These are phyloP conservation scores for Daboia siamensis DNA, from an alignment of 2,113 vertebrate genomes.

Conservation along the genomic window DNA sequence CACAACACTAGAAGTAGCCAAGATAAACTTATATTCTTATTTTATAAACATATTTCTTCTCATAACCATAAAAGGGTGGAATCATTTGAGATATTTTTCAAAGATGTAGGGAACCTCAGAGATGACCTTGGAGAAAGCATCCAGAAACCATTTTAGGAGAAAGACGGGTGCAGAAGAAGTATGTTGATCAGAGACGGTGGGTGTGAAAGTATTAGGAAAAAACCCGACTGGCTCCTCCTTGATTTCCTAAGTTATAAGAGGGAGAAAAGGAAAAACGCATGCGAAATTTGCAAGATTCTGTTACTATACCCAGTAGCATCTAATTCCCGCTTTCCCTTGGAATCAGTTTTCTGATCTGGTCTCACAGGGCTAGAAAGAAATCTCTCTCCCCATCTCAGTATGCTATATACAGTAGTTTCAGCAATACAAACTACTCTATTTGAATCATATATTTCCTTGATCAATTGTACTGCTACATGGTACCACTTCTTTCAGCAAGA, in stretches of 20 bases:
- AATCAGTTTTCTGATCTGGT: neutral
- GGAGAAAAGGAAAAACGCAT: neutral
- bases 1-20: neutral
- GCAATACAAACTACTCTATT: neutral
- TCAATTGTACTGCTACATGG: neutral
- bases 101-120: neutral
- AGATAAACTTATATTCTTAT: neutral
- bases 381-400: neutral
- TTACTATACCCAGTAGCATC: neutral
- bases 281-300: neutral
- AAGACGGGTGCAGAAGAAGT: neutral
- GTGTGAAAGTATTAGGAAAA: neutral
- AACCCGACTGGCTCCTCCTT: neutral
- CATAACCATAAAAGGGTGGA: neutral
- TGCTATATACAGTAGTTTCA: neutral
- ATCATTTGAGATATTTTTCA: neutral
- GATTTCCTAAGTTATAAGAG: neutral
- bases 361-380: neutral
- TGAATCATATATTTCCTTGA: neutral
- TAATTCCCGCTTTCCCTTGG: neutral
- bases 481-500: neutral
- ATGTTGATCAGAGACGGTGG: neutral
- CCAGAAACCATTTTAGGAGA: neutral
- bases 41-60: neutral
- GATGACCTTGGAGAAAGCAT: neutral